Percentiles rank a stretch among this genome's conserved stretches.
Conservation (phyloP, 1,140 invertebrate species). For the Trichonephila clavipes region DNA sequence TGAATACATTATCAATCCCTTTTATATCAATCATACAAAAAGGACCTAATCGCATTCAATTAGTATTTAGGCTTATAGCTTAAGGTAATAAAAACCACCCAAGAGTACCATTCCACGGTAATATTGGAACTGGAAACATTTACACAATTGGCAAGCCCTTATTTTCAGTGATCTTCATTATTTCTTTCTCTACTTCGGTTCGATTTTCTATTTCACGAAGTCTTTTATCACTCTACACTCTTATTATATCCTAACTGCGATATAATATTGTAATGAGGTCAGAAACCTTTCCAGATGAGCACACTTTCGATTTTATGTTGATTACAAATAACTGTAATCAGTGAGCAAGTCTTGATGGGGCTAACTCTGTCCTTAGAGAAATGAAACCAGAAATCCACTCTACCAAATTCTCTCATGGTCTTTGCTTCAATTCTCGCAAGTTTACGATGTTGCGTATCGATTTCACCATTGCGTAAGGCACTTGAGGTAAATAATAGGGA, state of each 20-base stretch:
- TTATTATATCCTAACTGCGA: not conserved
- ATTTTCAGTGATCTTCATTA: no score
- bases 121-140: no score
- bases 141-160: no score
- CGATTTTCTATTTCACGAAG: not conserved
- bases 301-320: not conserved
- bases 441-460: not conserved
- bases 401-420: not conserved
- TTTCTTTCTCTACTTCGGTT: not conserved
- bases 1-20: no score
- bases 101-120: no score
- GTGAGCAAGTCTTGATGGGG: not conserved
- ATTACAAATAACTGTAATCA: not conserved
- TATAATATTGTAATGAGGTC: not conserved
- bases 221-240: not conserved
- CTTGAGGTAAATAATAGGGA: not conserved
- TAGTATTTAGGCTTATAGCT: no score
- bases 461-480: not conserved
- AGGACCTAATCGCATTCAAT: no score
- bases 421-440: not conserved
- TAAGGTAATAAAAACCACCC: no score
- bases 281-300: not conserved
- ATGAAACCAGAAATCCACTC: not conserved
- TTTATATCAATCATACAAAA: no score
- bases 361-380: not conserved